Evolutionary conservation across 2,888 invertebrate species (phyloP).

Genomic region (Rotaria macrura): DNA sequence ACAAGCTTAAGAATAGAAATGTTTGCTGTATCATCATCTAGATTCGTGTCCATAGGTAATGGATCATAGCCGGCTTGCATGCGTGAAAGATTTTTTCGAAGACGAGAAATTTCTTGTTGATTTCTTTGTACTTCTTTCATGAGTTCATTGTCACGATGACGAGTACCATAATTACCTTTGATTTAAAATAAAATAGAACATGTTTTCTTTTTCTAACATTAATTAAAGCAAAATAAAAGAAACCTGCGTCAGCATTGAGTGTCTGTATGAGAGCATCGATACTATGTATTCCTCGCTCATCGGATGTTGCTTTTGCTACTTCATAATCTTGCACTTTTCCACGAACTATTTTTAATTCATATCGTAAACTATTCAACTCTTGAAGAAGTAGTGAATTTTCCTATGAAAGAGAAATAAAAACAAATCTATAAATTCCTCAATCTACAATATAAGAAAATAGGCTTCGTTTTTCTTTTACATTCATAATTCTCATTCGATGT

Average conservation of each 20-base stretch:
- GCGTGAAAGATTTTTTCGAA: background rate
- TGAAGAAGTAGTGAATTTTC: background rate
- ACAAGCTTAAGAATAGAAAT: background rate
- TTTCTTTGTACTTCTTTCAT: background rate
- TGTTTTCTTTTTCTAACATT: background rate
- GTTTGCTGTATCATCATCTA: background rate
- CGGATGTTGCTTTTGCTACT: background rate
- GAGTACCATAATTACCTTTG: background rate
- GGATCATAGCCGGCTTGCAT: background rate
- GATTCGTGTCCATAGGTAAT: background rate
- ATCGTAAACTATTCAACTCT: background rate
- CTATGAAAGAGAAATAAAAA: background rate
- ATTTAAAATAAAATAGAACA: background rate
- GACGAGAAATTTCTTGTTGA: background rate
- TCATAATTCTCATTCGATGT: background rate
- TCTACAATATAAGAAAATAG: too few relatives aligned
- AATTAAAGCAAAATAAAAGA: too few relatives aligned
- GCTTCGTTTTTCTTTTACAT: background rate
- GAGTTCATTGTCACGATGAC: background rate
- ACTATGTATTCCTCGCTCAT: background rate
- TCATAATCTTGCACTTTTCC: background rate
- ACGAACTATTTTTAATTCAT: background rate
- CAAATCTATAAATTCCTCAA: too few relatives aligned
- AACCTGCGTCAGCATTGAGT: background rate
- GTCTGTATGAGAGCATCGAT: background rate